Evolutionary conservation across 1,140 invertebrate genomes (phyloP), one percentile per base, ranked within the genome.

Genomic region (Fopius arisanus): DNA sequence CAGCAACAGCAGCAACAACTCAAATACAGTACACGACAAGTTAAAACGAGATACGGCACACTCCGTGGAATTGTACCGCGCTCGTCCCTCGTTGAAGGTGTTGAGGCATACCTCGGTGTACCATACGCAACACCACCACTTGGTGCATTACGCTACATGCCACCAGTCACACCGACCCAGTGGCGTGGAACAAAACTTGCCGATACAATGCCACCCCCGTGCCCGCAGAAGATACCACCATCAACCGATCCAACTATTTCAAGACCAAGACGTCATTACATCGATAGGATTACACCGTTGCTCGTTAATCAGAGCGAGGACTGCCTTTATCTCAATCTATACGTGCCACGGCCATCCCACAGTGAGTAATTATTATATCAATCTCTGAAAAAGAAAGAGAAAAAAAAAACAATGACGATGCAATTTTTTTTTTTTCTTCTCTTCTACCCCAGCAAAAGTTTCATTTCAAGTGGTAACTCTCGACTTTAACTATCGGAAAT

Each of bases 311-410:
- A 98, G 89, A 96, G 93, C 86, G 97, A 99, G 90, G 97, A 99
- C 90, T 99, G 97, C 86, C 93, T 98, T 79, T 98, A 98, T 87
- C 91, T 98, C 79, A 99, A 99, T 88, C 92, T 99, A 74, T 98
- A 97, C 88, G 95, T 97, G 73, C 97, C 97, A 76, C 91, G 92
- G 79, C 89, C 90, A 59, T 77, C 79, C 40, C 83, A 85, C 82
- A 93, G 95, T 95, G 86, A 93, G 92, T 85, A n/a, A 16, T 40
- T 51, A 63, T 40, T 28, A 28, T 29, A 3, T 59, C 23, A 26
- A 14, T 54, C 3, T 54, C 19, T 54, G 43, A 48, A 73, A 29
- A 33, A 72, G 54, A 37, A 43, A 72, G 28, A 40, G 48, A 54
- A 51, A 54, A 29, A 16, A 26, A 48, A 40, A 63, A 37, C 7